phyloP scores from a whole-genome alignment of 2,113 vertebrate species.

The Rhadina sibilatrix region DNA sequence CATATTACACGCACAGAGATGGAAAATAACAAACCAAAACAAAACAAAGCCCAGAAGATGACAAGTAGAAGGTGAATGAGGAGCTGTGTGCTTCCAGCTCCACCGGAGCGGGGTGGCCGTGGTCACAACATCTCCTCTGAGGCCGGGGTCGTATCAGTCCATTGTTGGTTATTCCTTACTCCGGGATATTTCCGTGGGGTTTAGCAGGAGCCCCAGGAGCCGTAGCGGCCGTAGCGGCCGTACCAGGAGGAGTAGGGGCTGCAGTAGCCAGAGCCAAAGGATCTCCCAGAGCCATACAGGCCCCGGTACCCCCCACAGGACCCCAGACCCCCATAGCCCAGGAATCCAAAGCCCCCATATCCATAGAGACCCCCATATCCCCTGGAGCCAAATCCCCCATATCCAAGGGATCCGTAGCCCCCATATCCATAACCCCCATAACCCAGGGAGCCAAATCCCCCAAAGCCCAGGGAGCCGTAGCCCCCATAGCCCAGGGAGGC shows the following conservation, averaged over 20 bases:
- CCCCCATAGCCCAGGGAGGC: too few relatives aligned
- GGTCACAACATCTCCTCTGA: background rate
- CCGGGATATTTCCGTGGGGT: accelerated
- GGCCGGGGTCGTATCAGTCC: accelerated
- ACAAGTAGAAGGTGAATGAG: background rate
- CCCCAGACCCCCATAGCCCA: background rate
- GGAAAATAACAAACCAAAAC: background rate
- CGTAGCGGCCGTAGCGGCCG: background rate
- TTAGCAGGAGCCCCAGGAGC: background rate
- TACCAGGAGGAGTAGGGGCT: background rate
- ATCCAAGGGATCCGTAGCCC: background rate
- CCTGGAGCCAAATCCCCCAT: background rate
- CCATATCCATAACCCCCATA: background rate
- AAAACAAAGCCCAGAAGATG: background rate
- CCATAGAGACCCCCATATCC: too few relatives aligned
- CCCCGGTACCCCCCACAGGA: too few relatives aligned
- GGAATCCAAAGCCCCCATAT: background rate
- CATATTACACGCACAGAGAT: background rate
- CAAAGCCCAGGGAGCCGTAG: too few relatives aligned
- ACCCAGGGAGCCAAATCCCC: background rate
- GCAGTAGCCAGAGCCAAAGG: background rate
- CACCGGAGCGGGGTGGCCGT: accelerated
- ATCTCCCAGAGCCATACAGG: background rate
- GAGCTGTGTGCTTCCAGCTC: background rate
- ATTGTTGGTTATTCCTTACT: accelerated